Conservation (phyloP, 2,888 invertebrate genomes). For the Palloptera scutellata region DNA sequence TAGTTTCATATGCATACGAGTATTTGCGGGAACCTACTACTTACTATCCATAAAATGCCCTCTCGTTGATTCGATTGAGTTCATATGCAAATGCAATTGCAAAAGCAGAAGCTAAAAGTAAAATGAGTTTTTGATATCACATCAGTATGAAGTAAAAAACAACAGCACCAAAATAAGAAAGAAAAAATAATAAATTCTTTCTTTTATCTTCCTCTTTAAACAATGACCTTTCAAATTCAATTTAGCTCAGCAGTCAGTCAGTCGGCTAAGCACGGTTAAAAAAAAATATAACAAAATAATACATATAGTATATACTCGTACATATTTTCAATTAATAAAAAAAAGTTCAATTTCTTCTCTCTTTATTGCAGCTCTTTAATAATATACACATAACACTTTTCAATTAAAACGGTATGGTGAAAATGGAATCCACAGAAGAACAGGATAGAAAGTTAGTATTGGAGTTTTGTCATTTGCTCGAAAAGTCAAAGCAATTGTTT, state of each 20-base stretch:
- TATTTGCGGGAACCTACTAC: too few relatives aligned
- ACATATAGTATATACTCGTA: neutral
- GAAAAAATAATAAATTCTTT: too few relatives aligned
- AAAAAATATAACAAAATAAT: neutral
- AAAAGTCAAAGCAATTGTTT: conserved; percentile 96
- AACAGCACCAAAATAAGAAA: too few relatives aligned
- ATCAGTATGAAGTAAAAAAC: too few relatives aligned
- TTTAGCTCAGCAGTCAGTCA: too few relatives aligned
- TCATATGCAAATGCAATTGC: too few relatives aligned
- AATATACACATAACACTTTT: conserved; percentile 60
- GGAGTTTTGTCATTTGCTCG: conserved; percentile 95
- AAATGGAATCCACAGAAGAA: conserved; percentile 83
- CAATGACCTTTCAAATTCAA: too few relatives aligned
- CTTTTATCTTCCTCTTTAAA: too few relatives aligned
- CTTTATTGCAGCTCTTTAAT: conserved; percentile 51
- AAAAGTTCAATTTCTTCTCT: conserved; percentile 11
- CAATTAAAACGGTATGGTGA: conserved; percentile 70
- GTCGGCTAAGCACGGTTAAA: neutral
- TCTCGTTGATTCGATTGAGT: too few relatives aligned
- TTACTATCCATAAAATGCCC: too few relatives aligned
- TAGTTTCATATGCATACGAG: neutral
- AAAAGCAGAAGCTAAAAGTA: too few relatives aligned
- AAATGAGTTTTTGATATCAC: too few relatives aligned
- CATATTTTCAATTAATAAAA: conserved; percentile 1
- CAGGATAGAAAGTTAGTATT: conserved; percentile 91